A percentile compares a stretch with the other conserved stretches of the same genome.
Evolutionary conservation across 2,888 invertebrate species (phyloP).

Genomic region (Pilophorus perplexus): DNA sequence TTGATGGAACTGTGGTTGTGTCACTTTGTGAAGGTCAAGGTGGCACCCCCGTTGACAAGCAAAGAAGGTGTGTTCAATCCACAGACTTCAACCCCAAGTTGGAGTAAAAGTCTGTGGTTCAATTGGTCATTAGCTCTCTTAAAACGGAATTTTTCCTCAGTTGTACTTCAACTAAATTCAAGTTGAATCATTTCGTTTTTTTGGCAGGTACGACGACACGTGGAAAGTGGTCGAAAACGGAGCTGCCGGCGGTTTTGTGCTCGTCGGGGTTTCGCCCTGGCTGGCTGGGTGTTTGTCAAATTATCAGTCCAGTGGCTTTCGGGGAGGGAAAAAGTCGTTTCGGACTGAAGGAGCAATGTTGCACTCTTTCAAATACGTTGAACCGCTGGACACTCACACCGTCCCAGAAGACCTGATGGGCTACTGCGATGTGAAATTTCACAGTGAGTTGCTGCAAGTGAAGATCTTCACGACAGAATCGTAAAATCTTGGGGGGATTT

Average conservation of each 20-base stretch:
- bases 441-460: not conserved
- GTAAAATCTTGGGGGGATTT: too few species aligned
- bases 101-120: too few species aligned
- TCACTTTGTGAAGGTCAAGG: conserved; percentile 60
- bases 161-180: too few species aligned
- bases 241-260: conserved; percentile 55
- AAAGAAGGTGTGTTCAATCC: conserved; percentile 49
- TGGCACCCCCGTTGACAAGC: conserved; percentile 53
- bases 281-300: conserved; percentile 50
- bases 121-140: too few species aligned
- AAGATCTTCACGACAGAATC: too few species aligned
- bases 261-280: conserved; percentile 54
- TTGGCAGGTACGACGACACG: conserved; percentile 53
- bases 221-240: conserved; percentile 61
- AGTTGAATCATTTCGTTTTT: not conserved
- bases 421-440: conserved; percentile 28
- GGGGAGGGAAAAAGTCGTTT: conserved; percentile 53
- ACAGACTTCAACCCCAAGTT: not conserved
- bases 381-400: not conserved
- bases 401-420: conserved; percentile 1
- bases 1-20: conserved; percentile 53
- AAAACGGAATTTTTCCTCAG: too few species aligned
- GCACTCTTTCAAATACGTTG: conserved; percentile 50
- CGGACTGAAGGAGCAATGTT: conserved; percentile 52
- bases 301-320: conserved; percentile 56